phyloP scores from a whole-genome alignment of 2,113 vertebrate genomes.

The Saccopteryx leptura region DNA sequence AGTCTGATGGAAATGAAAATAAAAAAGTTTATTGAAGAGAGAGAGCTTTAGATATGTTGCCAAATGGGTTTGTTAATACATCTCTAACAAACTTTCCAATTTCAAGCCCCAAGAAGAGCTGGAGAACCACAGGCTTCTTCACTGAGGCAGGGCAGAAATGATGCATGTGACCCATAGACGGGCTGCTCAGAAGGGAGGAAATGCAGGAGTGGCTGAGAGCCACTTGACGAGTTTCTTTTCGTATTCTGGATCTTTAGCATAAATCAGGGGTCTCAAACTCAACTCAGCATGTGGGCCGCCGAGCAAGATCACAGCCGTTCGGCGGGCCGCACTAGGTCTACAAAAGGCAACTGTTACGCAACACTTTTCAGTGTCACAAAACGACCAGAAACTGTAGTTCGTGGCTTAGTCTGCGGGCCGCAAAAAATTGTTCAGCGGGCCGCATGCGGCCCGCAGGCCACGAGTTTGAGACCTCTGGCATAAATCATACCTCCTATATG shows the following conservation, averaged over 20 bases:
- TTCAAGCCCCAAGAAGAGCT: neutral
- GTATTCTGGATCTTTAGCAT: neutral
- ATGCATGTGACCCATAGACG: fast-evolving
- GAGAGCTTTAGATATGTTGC: neutral
- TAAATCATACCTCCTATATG: neutral
- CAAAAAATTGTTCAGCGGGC: no score
- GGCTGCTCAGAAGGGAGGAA: neutral
- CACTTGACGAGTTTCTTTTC: neutral
- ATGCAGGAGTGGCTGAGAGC: neutral
- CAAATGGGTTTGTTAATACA: neutral
- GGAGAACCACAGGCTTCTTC: neutral
- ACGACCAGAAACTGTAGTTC: no score
- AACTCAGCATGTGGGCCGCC: no score
- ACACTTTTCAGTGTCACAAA: no score
- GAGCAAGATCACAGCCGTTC: no score
- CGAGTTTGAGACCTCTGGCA: no score
- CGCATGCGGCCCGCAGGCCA: no score
- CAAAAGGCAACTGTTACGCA: no score
- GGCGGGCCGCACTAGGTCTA: no score
- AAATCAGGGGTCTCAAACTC: no score
- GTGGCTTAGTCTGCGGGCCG: no score
- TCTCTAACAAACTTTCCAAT: neutral
- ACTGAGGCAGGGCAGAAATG: neutral
- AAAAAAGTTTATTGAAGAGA: neutral
- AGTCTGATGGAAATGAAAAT: conserved; percentile 1